Evolutionary conservation across 2,888 invertebrate species (phyloP).

Genomic region (Colletes collaris): DNA sequence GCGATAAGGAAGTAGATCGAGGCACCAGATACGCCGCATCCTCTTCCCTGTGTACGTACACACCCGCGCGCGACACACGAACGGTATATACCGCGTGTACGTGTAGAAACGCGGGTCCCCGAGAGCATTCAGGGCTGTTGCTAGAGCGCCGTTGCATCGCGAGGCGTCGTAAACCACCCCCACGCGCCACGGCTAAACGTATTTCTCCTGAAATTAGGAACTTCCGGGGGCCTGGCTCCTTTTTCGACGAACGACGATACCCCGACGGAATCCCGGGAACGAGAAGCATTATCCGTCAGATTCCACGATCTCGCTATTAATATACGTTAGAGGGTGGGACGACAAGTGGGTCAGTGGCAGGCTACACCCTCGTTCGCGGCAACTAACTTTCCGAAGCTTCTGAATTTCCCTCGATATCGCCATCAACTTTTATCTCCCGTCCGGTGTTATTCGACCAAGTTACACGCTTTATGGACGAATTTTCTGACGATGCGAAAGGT

Average conservation of each 20-base stretch:
- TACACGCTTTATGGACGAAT: slow-evolving; percentile 6
- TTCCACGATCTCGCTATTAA: slow-evolving; percentile 22
- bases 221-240: background rate
- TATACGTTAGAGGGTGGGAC: slow-evolving; percentile 1
- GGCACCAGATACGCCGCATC: slow-evolving; percentile 75
- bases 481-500: background rate
- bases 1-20: slow-evolving; percentile 82
- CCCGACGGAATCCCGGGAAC: slow-evolving; percentile 15
- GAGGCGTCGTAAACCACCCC: slow-evolving; percentile 15
- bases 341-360: slow-evolving; percentile 32
- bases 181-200: slow-evolving; percentile 13
- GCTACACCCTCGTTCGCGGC: background rate
- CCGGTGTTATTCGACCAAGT: background rate
- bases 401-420: slow-evolving; percentile 9
- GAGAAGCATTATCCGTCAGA: slow-evolving; percentile 5
- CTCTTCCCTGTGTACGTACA: slow-evolving; percentile 54
- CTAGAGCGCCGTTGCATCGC: slow-evolving; percentile 22
- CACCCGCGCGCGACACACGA: background rate
- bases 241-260: slow-evolving; percentile 8
- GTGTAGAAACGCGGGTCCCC: slow-evolving; percentile 15
- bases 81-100: background rate
- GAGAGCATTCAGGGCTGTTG: slow-evolving; percentile 6
- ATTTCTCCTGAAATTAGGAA: slow-evolving; percentile 46
- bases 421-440: background rate
- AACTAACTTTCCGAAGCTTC: slow-evolving; percentile 7